Conservation (phyloP, 1,140 invertebrate species). For the Aphelenchoides avenae region DNA sequence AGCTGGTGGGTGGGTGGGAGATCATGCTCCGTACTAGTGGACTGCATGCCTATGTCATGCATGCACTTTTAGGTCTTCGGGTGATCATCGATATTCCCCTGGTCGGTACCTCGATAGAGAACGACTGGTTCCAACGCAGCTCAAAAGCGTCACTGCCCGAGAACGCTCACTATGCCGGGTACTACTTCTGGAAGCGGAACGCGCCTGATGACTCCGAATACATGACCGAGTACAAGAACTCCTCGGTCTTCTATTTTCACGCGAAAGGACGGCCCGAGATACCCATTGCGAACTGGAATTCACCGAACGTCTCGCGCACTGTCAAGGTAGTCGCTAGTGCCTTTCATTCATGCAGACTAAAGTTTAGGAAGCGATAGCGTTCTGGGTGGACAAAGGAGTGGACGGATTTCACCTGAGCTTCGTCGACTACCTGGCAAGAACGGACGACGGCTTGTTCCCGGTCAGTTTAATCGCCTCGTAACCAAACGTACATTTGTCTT, state of each 20-base stretch:
- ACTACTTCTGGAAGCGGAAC: constrained; percentile 47
- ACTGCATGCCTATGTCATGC: too few relatives aligned
- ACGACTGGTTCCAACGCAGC: constrained; percentile 49
- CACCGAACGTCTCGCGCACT: constrained; percentile 25
- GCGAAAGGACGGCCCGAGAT: constrained; percentile 33
- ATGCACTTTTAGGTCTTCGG: constrained; percentile 30
- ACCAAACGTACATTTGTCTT: constrained; percentile 3
- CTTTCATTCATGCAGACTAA: constrained; percentile 2
- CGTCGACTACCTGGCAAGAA: constrained; percentile 41
- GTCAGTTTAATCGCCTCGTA: constrained; percentile 12
- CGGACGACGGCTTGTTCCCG: constrained; percentile 29
- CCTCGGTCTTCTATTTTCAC: constrained; percentile 35
- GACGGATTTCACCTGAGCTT: constrained; percentile 43
- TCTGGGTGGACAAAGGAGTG: constrained; percentile 40
- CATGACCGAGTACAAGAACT: constrained; percentile 34
- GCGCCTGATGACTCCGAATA: constrained; percentile 25
- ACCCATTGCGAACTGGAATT: constrained; percentile 36
- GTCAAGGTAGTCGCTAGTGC: constrained; percentile 15
- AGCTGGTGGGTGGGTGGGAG: too few relatives aligned
- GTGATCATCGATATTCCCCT: constrained; percentile 51
- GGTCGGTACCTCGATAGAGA: constrained; percentile 48
- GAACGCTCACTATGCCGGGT: constrained; percentile 37
- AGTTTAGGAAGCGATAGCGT: constrained; percentile 30
- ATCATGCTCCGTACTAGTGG: too few relatives aligned
- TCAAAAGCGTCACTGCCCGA: constrained; percentile 39